These are phyloP conservation scores for Hemichromis elongatus DNA, from an alignment of 2,113 vertebrate species.

Conservation along the genomic window DNA sequence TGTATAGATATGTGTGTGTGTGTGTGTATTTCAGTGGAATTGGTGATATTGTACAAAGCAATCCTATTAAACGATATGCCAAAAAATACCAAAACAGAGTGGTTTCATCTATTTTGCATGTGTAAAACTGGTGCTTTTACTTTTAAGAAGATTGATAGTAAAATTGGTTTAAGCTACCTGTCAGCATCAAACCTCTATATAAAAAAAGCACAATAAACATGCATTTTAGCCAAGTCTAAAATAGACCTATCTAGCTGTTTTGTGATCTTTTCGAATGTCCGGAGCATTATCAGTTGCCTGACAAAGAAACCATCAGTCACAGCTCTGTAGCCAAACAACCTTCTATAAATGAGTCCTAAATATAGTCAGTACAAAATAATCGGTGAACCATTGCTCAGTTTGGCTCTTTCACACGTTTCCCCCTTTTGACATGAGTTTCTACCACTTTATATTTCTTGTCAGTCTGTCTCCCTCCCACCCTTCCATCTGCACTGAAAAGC, in stretches of 20 bases:
- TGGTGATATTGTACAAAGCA: neutral
- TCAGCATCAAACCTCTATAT: neutral
- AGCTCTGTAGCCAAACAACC: neutral
- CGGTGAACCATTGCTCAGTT: conserved; percentile 45
- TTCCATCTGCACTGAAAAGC: conserved; percentile 52
- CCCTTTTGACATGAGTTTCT: conserved; percentile 34
- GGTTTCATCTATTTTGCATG: neutral
- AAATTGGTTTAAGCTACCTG: neutral
- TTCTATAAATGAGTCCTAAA: conserved; percentile 51
- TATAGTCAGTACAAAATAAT: conserved; percentile 27
- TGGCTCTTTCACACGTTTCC: conserved; percentile 1
- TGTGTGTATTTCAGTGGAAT: neutral
- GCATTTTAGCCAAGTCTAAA: neutral
- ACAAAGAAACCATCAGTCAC: neutral
- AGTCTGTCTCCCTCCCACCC: conserved; percentile 8
- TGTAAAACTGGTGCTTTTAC: neutral
- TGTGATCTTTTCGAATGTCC: neutral
- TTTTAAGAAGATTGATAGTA: neutral
- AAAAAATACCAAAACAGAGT: neutral
- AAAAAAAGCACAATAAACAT: neutral
- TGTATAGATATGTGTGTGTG: too few species aligned
- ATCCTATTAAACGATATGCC: neutral
- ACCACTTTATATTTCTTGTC: conserved; percentile 10
- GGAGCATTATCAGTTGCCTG: neutral
- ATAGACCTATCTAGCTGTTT: neutral